These are phyloP conservation scores for Spodoptera litura DNA, from an alignment of 1,140 invertebrate genomes.

Conservation along the genomic window DNA sequence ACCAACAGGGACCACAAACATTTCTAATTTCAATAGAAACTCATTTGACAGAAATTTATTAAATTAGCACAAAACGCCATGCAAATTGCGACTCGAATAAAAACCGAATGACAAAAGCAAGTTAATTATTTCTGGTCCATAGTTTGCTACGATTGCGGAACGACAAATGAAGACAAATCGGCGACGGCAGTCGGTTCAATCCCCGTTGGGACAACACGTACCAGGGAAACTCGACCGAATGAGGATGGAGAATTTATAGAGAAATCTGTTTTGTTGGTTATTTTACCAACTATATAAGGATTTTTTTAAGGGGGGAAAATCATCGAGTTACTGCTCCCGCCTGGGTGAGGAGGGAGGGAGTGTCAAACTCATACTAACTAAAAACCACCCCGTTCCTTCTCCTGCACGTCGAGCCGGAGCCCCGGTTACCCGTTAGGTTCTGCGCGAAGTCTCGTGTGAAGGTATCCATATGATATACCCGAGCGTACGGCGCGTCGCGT, in stretches of 20 bases:
- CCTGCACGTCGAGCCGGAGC: no score
- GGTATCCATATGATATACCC: no score
- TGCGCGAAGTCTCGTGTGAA: no score
- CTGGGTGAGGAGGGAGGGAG: no score
- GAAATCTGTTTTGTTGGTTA: background rate
- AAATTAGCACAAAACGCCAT: conserved; percentile 30
- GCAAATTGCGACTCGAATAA: conserved; percentile 31
- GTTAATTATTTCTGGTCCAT: conserved; percentile 45
- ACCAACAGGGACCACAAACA: conserved; percentile 17
- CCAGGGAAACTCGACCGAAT: conserved; percentile 6
- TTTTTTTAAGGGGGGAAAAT: no score
- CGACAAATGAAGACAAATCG: conserved; percentile 45
- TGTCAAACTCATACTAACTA: no score
- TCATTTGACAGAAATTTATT: conserved; percentile 30
- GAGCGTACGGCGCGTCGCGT: no score
- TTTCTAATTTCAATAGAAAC: conserved; percentile 20
- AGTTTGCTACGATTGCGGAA: conserved; percentile 38
- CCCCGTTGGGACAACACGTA: conserved; percentile 23
- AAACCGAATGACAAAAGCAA: conserved; percentile 24
- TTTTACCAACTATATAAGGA: background rate
- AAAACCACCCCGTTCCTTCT: no score
- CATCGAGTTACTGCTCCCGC: no score
- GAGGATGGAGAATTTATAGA: background rate
- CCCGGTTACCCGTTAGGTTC: no score
- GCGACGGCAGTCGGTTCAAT: conserved; percentile 36